These are phyloP conservation scores for Cyanoderma ruficeps DNA, from an alignment of 2,113 vertebrate species.

Conservation along the genomic window DNA sequence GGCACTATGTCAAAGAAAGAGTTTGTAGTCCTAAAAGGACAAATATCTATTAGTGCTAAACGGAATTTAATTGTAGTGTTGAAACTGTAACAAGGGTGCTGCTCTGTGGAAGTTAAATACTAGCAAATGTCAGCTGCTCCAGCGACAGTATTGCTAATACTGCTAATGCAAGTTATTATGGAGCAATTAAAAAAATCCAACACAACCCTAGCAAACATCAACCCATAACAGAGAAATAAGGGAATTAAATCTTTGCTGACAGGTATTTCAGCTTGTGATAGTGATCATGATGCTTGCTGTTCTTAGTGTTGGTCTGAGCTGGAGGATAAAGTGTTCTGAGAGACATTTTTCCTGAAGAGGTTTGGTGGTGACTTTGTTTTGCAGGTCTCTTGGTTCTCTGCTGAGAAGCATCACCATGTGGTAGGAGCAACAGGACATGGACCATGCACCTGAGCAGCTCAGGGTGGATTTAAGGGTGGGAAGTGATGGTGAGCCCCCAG, in stretches of 20 bases:
- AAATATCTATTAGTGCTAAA: not conserved
- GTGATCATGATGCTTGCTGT: rapidly evolving
- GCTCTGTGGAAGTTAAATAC: not conserved
- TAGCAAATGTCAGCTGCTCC: not conserved
- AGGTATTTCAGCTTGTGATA: not conserved
- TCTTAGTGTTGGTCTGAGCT: not conserved
- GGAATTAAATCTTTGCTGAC: not conserved
- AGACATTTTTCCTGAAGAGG: not conserved
- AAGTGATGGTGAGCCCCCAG: not conserved
- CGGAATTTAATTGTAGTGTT: not conserved
- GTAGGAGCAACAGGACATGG: not conserved
- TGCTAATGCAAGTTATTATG: not conserved
- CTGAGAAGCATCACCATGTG: rapidly evolving
- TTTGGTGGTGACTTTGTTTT: not conserved
- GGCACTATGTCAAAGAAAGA: not conserved
- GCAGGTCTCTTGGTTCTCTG: not conserved
- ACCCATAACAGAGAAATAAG: not conserved
- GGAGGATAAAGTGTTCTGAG: not conserved
- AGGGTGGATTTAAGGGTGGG: not conserved
- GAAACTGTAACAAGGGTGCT: not conserved
- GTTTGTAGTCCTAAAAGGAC: not conserved
- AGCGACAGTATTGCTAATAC: not conserved
- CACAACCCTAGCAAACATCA: not conserved
- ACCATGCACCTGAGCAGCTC: not conserved
- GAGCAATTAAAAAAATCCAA: not conserved